Evolutionary conservation across 1,140 invertebrate species (phyloP).

Genomic region (Sesamia nonagrioides): DNA sequence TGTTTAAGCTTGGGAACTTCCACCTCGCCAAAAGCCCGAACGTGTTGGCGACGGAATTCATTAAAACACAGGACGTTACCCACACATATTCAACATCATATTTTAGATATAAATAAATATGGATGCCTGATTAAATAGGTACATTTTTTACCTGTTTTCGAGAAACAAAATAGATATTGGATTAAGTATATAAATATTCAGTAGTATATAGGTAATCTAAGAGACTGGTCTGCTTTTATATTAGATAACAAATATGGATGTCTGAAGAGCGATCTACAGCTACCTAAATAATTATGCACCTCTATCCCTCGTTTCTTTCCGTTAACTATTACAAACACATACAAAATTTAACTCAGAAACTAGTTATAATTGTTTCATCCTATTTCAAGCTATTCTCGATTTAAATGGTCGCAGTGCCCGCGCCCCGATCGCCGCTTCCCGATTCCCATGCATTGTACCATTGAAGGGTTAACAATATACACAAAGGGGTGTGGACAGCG

Average conservation of each 20-base stretch:
- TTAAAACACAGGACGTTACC: slow-evolving; percentile 10
- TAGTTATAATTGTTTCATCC: slow-evolving; percentile 22
- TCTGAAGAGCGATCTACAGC: no score
- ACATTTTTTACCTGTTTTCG: slow-evolving; percentile 33
- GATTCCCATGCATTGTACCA: slow-evolving; percentile 81
- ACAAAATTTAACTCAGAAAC: slow-evolving; percentile 1
- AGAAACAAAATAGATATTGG: slow-evolving; percentile 18
- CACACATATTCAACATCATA: background rate
- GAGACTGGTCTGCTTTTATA: background rate
- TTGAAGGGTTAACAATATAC: slow-evolving; percentile 80
- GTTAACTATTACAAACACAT: background rate
- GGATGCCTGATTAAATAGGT: background rate
- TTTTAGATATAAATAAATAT: background rate
- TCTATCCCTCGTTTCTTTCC: background rate
- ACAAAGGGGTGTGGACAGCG: slow-evolving; percentile 85
- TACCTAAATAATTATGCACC: no score
- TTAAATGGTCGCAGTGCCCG: slow-evolving; percentile 74
- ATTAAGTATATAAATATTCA: slow-evolving; percentile 26
- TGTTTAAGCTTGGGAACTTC: slow-evolving; percentile 59
- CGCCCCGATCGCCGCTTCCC: slow-evolving; percentile 73
- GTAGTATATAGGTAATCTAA: slow-evolving; percentile 10
- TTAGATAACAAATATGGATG: slow-evolving; percentile 18
- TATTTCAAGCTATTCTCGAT: slow-evolving; percentile 55
- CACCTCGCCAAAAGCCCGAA: slow-evolving; percentile 5
- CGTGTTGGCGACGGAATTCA: background rate